Base-by-base conservation (phyloP, 2,113 vertebrate species). In the Podiceps cristatus region DNA sequence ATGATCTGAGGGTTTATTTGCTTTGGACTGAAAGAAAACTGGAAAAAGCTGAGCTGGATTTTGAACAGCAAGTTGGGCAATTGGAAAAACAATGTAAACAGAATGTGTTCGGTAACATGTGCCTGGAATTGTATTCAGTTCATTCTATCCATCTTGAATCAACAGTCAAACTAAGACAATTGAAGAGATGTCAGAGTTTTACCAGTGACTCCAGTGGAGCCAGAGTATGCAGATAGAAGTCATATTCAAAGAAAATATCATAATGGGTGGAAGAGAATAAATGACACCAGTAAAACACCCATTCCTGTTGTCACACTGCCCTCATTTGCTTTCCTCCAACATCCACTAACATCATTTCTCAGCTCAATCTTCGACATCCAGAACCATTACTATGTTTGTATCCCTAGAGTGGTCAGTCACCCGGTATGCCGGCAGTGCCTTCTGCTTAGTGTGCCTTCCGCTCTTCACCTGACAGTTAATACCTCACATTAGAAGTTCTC, bases 51-150 rank as follows among this genome's bases (percentile, higher is more conserved):
- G 64, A 93, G 74, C 44, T 97, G 95, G 95, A 97, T 95, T 97
- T 95, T 97, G 87, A 96, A 96, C 89, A 86, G 78, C 79, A 80
- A 95, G 88, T 97, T 94, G 88, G 79, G 95, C 96, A 96, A 96
- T 63, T 95, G 71, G 64, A 83, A 85, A 78, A 82, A 59, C 87
- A 83, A 75, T 69, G 63, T 86, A 94, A 95, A 94, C 18, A 94
- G 74, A 86, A 86, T 33, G 63, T 67, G 73, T 76, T 88, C 96
- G 79, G 11, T 87, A 87, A 85, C 76, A 89, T 44, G 53, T 60
- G 58, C 49, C 75, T 79, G 62, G 53, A 95, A 89, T 52, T 50
- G 45, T 49, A 81, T 84, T 92, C 42, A 28, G 66, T 67, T 82
- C 56, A 71, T 81, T 82, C 86, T 88, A 66, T 22, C 77, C 47